Conservation (phyloP, 2,797 vertebrate species). For the Hypotaenidia philippensis region DNA sequence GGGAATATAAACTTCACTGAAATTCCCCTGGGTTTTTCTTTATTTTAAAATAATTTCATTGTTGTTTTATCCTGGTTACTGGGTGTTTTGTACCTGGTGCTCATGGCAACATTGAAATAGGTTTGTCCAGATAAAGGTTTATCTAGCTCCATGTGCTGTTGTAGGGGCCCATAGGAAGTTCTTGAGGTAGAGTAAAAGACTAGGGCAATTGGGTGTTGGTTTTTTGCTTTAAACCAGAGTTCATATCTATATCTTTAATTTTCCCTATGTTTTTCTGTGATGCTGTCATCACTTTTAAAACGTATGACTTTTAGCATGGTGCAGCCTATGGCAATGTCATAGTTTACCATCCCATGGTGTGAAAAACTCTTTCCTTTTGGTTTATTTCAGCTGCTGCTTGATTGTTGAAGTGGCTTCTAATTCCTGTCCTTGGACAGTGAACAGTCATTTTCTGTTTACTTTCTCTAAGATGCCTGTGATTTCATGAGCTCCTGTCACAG, state of each 20-base stretch:
- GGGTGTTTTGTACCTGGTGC: not conserved
- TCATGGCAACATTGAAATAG: not conserved
- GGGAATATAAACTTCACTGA: not conserved
- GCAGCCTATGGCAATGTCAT: not conserved
- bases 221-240: not conserved
- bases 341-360: not conserved
- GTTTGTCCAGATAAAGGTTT: not conserved
- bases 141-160: not conserved
- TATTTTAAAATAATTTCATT: not conserved
- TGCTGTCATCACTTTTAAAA: not conserved
- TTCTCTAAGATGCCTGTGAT: not conserved
- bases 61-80: not conserved
- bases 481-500: not conserved
- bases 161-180: rapidly evolving
- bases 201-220: not conserved
- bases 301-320: not conserved
- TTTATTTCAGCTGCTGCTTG: not conserved
- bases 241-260: not conserved
- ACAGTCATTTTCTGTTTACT: not conserved
- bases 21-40: not conserved
- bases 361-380: not conserved
- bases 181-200: not conserved
- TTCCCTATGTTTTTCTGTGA: not conserved
- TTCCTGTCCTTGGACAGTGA: not conserved
- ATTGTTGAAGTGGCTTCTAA: not conserved